Evolutionary conservation across 2,888 invertebrate genomes (phyloP), one percentile per base, ranked within the genome.

Genomic region (Phengaris alcon): DNA sequence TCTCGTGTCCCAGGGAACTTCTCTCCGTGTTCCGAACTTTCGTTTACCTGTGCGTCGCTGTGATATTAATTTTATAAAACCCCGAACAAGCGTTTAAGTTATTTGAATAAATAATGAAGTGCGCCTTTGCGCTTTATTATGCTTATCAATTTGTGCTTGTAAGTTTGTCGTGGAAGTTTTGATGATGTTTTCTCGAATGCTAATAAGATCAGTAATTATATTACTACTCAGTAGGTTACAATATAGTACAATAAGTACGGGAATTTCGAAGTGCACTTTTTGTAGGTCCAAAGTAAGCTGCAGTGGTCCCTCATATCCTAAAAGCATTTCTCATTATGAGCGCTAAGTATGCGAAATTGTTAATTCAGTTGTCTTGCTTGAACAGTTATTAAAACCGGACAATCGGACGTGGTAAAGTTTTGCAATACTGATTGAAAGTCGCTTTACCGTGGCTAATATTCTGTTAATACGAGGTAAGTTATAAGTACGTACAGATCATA

Each of bases 51-150:
- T 81, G 84, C 85, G 81, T 81, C 81, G 82, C 81, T 82, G 79
- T 82, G 81, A 87, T 89, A 90, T 89, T 90, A 89, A 88, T 89
- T 88, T 90, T 86, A 87, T 86, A 85, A 87, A 89, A 88, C 85
- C 81, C 80, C 77, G 77, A 83, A 83, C 83, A 82, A 80, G 81
- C 82, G 82, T 81, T 82, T 80, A 86, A 87, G 81, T 86, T 85
- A 77, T 82, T 79, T 80, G 80, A 79, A 83, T 80, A 83, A 86
- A 86, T 72, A 72, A 51, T 51, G 72, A 52, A 51, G 52, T 72
- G 5, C 52, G n/a, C 35, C 12, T 35, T 54, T 13, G 15, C 54
- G 10, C 72, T 52, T 35, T 22, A 52, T 22, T 52, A 51, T 52
- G 15, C 46, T 68, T 68, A 69, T 69, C n/a, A 69, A 48, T 74